Base-by-base conservation (phyloP, 2,797 vertebrate genomes). In the Microctenopoma lineatum region DNA sequence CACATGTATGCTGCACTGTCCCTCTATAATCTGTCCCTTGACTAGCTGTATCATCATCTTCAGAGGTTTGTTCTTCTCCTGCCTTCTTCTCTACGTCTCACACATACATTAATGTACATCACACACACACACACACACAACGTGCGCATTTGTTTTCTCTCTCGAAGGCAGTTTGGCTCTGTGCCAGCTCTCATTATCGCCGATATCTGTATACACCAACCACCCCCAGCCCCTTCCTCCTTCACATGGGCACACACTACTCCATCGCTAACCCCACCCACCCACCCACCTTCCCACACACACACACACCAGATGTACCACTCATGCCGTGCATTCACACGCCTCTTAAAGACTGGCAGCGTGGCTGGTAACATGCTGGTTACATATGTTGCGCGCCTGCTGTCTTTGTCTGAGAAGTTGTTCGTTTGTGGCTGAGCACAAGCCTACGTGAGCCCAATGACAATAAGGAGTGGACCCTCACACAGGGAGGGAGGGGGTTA, bases 401-500 rank as follows among this genome's bases (percentile, higher is more conserved):
- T 89, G 89, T 92, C 92, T 94, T 94, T 94, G 93, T 94, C 90
- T 93, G 92, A 92, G 92, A 92, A 93, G 92, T 94, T 93, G 92
- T 93, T 90, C 86, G 89, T 92, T 90, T 87, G 89, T 88, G 88
- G 87, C 89, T 91, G 88, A 92, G 90, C 85, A 83, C 75, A 77
- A 87, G 90, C 83, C 84, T 93, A 94, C 93, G 93, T 95, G 94
- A 94, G 92, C 77, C 84, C 89, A 92, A 93, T 95, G 90, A 92
- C 90, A 94, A 94, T 90, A 87, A 94, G 88, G 80, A 88, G 84
- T 84, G 83, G 90, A 91, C 87, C 81, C 83, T 84, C 41, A 59
- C 84, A 67, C 70, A 44, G 83, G 85, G 81, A 80, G 57, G 47
- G 45, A 38, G 52, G 76, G 55, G 64, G 42, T 45, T 75, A 63